Base-by-base conservation (phyloP, 2,888 invertebrate species). In the Lasioglossum calceatum region DNA sequence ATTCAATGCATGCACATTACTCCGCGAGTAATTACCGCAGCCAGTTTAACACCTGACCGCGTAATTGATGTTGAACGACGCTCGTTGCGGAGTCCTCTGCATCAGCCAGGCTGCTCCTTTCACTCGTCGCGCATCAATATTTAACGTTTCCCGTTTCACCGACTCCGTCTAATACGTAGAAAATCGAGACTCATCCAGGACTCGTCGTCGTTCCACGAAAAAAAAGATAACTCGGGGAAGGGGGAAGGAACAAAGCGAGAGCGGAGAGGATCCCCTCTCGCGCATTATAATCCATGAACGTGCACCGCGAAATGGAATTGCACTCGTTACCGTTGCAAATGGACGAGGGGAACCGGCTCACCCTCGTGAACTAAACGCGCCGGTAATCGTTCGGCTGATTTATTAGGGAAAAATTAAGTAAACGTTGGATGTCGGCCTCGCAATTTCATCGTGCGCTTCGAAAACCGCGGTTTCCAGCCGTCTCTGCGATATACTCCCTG, bases 391-490 rank as follows among this genome's bases (percentile, higher is more conserved):
- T 79, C 44, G 75, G 61, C 77, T 77, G 82, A 87, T 87, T 85
- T 87, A 82, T 85, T 79, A 82, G 81, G 85, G 81, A 81, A 82
- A 82, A 87, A 85, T 85, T 70, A 87, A 85, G 85, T 74, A 85
- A 87, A 85, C 79, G 81, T 70, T 74, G 42, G 47, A 86, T 42
- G 76, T 77, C 85, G 64, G 72, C 78, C 72, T 16, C 77, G 79
- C 81, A 76, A 86, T 81, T 85, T 77, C 73, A 32, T 32, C n/a
- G 50, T 0, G 44, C 14, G 64, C 72, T 81, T 50, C 54, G 58
- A 50, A 81, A 39, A 42, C 72, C 76, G 76, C 54, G 61, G 32
- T 36, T n/a, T 10, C 10, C 10, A 70, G 23, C 70, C 16, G 32
- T 23, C n/a, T 27, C n/a, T 4, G 61, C 19, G 61, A 61, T 67